A percentile compares a stretch with the other conserved stretches of the same genome.
phyloP scores from a whole-genome alignment of 2,113 vertebrate genomes.

The Spilogale gracilis region DNA sequence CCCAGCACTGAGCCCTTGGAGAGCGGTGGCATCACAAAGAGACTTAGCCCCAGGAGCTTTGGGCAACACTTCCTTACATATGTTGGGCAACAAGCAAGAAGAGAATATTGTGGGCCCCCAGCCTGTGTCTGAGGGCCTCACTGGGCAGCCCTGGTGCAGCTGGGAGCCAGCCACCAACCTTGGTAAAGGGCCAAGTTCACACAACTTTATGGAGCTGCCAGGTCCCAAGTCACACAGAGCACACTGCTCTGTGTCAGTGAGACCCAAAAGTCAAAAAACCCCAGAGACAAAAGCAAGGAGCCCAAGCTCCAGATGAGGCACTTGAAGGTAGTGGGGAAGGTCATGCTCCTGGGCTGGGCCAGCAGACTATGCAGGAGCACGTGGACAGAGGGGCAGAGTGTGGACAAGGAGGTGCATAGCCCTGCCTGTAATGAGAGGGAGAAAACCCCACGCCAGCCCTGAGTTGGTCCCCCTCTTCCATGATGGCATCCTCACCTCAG shows the following conservation, averaged over 20 bases:
- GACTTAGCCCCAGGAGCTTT: not conserved
- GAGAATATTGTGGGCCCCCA: not conserved
- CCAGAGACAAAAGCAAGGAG: not conserved
- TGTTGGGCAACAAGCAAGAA: not conserved
- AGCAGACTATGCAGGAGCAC: not conserved
- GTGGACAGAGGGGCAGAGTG: not conserved
- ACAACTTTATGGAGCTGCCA: not conserved
- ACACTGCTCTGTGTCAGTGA: not conserved
- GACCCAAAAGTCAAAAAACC: not conserved
- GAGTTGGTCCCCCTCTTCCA: not conserved
- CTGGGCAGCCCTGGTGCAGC: not conserved
- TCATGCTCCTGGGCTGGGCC: not conserved
- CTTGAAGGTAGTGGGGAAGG: not conserved
- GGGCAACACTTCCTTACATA: not conserved
- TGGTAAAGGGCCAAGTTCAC: not conserved
- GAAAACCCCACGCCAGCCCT: not conserved
- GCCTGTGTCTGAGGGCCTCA: not conserved
- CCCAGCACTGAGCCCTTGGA: not conserved
- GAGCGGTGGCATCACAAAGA: not conserved
- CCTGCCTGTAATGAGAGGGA: not conserved
- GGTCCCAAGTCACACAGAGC: not conserved
- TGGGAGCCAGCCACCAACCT: not conserved
- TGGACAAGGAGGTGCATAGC: not conserved
- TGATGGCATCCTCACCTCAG: not conserved
- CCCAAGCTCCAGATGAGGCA: not conserved